Evolutionary conservation across 2,797 vertebrate species (phyloP).

Genomic region (Synanceia verrucosa): DNA sequence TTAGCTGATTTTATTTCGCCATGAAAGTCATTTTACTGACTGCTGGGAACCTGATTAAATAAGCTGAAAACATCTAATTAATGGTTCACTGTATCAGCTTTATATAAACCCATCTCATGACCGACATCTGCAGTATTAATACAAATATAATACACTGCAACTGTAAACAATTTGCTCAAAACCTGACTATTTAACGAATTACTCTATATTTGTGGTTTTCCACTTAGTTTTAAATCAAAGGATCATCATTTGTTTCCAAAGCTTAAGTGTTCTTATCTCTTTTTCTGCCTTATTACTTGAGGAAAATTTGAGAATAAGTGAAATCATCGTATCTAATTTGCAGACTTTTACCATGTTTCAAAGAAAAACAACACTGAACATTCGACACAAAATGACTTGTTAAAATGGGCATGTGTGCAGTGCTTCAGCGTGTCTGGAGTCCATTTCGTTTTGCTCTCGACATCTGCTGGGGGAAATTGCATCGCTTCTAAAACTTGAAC

Average conservation of each 20-base stretch:
- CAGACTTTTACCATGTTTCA: not conserved
- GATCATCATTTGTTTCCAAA: not conserved
- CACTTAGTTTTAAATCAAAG: too few relatives aligned
- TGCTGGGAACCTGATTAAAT: conserved; percentile 21
- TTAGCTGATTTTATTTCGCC: not conserved
- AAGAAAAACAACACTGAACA: conserved; percentile 4
- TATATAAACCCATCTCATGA: not conserved
- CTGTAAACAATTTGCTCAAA: conserved; percentile 1
- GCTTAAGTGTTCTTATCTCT: not conserved
- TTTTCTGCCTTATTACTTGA: not conserved
- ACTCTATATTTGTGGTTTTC: conserved; percentile 4
- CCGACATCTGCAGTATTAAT: conserved; percentile 8
- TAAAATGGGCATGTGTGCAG: conserved; percentile 19
- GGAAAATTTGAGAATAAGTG: conserved; percentile 5
- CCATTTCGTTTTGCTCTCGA: conserved; percentile 37
- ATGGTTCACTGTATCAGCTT: not conserved
- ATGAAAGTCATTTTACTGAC: not conserved
- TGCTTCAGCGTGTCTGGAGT: conserved; percentile 41
- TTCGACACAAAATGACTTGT: conserved; percentile 12
- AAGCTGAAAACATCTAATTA: conserved; percentile 2
- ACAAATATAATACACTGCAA: not conserved
- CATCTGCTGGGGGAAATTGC: conserved; percentile 49
- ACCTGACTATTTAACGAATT: conserved; percentile 15
- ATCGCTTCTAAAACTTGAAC: conserved; percentile 52
- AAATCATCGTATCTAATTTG: conserved; percentile 10